Evolutionary conservation across 2,113 vertebrate genomes (phyloP).

Genomic region (Ciconia boyciana): DNA sequence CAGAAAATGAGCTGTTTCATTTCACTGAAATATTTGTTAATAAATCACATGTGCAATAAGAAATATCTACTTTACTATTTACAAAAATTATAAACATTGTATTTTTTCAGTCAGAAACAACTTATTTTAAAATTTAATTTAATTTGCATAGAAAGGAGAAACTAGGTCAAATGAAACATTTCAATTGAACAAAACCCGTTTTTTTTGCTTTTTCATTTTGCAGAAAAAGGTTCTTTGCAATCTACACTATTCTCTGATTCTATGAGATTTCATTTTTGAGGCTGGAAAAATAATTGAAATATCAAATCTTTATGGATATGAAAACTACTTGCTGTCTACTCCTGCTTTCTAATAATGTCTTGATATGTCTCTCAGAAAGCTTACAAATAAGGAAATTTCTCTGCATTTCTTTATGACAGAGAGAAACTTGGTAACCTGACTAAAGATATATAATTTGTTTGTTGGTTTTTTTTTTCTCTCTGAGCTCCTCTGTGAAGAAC

Average conservation of each 20-base stretch:
- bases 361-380: background rate
- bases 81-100: background rate
- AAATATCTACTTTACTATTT: background rate
- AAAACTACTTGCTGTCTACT: background rate
- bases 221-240: background rate
- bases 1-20: background rate
- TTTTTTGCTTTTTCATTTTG: background rate
- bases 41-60: background rate
- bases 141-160: background rate
- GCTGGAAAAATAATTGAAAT: background rate
- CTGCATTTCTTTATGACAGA: background rate
- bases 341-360: background rate
- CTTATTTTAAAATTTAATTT: background rate
- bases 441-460: background rate
- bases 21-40: background rate
- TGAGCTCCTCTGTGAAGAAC: background rate
- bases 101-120: background rate
- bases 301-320: background rate
- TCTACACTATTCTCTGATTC: background rate
- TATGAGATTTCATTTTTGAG: background rate
- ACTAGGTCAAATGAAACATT: background rate
- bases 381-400: background rate
- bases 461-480: background rate
- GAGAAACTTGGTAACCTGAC: background rate
- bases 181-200: background rate